Percentiles rank a stretch among this genome's conserved stretches.
phyloP scores from a whole-genome alignment of 2,797 vertebrate genomes.

The Onychomys torridus region DNA sequence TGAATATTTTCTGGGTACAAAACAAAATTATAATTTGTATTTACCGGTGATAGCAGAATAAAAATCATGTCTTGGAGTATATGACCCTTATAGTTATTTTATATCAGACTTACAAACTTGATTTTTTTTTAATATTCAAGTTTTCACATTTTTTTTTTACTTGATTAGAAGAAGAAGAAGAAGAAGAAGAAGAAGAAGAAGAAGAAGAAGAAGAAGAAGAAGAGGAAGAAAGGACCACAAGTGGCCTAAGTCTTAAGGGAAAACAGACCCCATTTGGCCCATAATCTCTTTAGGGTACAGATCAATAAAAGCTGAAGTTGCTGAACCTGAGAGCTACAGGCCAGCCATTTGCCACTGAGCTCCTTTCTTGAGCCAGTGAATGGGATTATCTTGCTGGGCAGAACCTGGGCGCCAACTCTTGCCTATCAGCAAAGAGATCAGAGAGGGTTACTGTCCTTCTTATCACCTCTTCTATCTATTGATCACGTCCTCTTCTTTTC shows the following conservation, averaged over 20 bases:
- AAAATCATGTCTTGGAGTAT: neutral
- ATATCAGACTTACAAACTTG: neutral
- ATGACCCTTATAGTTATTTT: neutral
- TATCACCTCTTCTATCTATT: conserved; percentile 57
- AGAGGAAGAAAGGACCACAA: neutral
- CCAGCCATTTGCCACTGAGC: neutral
- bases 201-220: neutral
- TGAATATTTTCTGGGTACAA: conserved; percentile 18
- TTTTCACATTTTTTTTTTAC: neutral
- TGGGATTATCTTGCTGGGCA: conserved; percentile 36
- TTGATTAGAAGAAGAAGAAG: neutral
- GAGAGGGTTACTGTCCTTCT: conserved; percentile 75
- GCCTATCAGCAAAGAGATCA: conserved; percentile 79
- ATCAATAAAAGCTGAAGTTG: conserved; percentile 31
- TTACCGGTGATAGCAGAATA: neutral
- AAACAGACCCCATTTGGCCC: conserved; percentile 11
- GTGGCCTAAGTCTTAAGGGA: neutral
- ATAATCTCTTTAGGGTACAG: neutral
- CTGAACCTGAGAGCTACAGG: neutral
- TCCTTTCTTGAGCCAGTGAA: conserved; percentile 23
- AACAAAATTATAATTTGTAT: neutral
- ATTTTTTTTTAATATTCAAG: neutral
- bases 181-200: neutral
- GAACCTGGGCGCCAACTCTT: conserved; percentile 72
- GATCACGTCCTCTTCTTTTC: conserved; percentile 69